A percentile compares a stretch with the other conserved stretches of the same genome.
These are phyloP conservation scores for Scolanthus callimorphus DNA, from an alignment of 92 coral and sea anemone genomes.

Conservation along the genomic window DNA sequence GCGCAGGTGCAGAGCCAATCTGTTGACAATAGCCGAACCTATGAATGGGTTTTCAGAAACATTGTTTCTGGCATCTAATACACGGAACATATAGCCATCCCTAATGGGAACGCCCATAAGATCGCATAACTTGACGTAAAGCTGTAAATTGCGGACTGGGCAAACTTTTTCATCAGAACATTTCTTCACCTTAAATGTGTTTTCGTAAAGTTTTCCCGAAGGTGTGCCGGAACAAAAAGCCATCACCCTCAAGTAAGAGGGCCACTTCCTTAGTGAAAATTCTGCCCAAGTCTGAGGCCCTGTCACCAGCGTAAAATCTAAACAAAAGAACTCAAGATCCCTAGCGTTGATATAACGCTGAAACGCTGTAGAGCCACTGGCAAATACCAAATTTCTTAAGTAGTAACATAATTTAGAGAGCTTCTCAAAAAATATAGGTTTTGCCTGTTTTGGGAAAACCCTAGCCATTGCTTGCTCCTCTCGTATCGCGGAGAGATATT, in stretches of 20 bases:
- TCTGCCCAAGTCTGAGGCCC: too few relatives aligned
- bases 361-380: neutral
- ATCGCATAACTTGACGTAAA: too few relatives aligned
- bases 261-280: too few relatives aligned
- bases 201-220: slow-evolving; percentile 27
- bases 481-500: neutral
- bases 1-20: neutral
- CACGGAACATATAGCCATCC: neutral
- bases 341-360: slow-evolving; percentile 12
- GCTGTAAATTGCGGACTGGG: too few relatives aligned
- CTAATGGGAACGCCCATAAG: neutral
- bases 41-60: neutral
- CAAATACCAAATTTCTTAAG: slow-evolving; percentile 4
- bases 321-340: slow-evolving; percentile 23
- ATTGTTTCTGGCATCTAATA: neutral
- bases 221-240: slow-evolving; percentile 28
- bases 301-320: slow-evolving; percentile 10
- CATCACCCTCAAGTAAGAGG: too few relatives aligned
- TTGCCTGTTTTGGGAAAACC: slow-evolving; percentile 4
- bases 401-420: slow-evolving; percentile 5
- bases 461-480: slow-evolving; percentile 2
- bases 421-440: slow-evolving; percentile 20
- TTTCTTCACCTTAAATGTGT: neutral
- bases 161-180: too few relatives aligned
- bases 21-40: neutral